These are phyloP conservation scores for Megalops cyprinoides DNA, from an alignment of 2,797 vertebrate genomes.

Conservation along the genomic window DNA sequence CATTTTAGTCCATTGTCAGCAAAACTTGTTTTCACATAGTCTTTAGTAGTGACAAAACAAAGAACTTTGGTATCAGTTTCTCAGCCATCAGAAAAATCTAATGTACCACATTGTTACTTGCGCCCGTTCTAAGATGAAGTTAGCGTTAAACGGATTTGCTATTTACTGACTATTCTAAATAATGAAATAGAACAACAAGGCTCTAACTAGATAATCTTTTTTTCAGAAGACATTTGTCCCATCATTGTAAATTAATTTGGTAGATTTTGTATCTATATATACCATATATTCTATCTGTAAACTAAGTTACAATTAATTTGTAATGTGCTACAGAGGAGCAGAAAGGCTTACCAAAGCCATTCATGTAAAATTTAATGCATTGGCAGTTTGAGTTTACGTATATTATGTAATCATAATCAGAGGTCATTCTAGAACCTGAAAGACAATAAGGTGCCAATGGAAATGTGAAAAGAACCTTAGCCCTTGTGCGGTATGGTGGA, in stretches of 20 bases:
- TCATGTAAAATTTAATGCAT: not conserved
- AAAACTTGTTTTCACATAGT: conserved; percentile 4
- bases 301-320: conserved; percentile 15
- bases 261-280: not conserved
- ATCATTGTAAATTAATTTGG: conserved; percentile 17
- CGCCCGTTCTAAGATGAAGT: not conserved
- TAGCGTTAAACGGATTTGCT: conserved; percentile 19
- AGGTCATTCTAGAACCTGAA: not conserved
- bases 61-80: conserved; percentile 28
- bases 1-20: not conserved
- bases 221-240: conserved; percentile 21
- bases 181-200: not conserved
- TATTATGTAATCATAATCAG: not conserved
- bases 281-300: conserved; percentile 13
- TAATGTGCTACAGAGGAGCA: not conserved
- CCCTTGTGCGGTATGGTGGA: not conserved
- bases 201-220: conserved; percentile 19
- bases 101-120: not conserved
- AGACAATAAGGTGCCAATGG: not conserved
- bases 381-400: too few species aligned
- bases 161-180: conserved; percentile 25
- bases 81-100: not conserved
- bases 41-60: conserved; percentile 21
- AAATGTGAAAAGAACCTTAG: not conserved
- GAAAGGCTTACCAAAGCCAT: conserved; percentile 1